Base-by-base conservation (phyloP, 2,888 invertebrate genomes). In the Sthenelais limicola region DNA sequence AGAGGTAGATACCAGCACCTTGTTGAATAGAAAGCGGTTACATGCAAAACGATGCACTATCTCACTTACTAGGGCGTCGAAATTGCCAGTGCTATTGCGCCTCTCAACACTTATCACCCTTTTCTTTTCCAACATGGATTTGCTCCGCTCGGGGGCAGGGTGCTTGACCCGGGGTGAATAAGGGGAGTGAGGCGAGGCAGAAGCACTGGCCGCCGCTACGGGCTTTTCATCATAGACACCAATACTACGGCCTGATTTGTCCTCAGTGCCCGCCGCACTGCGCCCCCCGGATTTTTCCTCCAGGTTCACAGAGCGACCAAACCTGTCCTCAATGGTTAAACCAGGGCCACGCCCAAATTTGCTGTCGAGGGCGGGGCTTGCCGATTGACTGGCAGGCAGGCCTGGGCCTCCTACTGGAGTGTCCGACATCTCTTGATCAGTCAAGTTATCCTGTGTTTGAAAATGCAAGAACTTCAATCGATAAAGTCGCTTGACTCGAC, bases 81-180 rank as follows among this genome's bases (percentile, higher is more conserved):
- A 80, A 66, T 82, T 80, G 74, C 85, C 84, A 76, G 81, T 79
- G 76, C 85, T 86, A 79, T 85, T 83, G 68, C 85, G 82, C 38
- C 85, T 80, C 58, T 83, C 83, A 75, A 67, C n/a, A 26, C 38
- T 62, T 62, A 62, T 62, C 38, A 62, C 62, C 15, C 62, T 35
- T 70, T 54, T 54, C 56, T 70, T 70, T 70, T 70, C 70, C 52
- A 52, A 38, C 70, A 51, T 70, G 56, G 70, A 38, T 54, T 56
- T 70, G 33, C 56, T 51, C n/a, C 51, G 68, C 30, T 70, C 70
- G 12, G 51, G 52, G 38, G 56, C 30, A 7, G 24, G 38, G 38
- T 38, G 38, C 3, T 43, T 21, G 18, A 28, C 38, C 24, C 62
- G 62, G 43, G 62, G 62, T 9, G 62, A 62, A 38, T 62, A 62